Conservation (phyloP, 2,888 invertebrate genomes). For the Atrina japonica region DNA sequence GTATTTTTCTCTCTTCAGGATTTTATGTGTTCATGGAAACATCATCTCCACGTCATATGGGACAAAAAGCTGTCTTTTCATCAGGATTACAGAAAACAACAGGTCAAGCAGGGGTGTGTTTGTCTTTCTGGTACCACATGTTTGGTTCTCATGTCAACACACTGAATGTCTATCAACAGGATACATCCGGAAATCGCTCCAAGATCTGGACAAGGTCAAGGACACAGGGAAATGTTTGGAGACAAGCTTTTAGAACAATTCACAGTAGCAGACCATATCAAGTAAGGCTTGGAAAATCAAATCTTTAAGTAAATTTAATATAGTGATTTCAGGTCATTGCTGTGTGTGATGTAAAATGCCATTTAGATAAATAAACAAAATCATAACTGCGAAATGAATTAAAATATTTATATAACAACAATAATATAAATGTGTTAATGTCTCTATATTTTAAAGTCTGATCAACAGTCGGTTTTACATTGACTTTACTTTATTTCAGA, state of each 20-base stretch:
- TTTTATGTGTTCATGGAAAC: conserved; percentile 77
- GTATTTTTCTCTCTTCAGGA: too few relatives aligned
- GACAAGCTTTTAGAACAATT: conserved; percentile 58
- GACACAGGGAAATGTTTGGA: conserved; percentile 72
- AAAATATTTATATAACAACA: too few relatives aligned
- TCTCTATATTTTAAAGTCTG: too few relatives aligned
- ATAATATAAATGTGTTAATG: too few relatives aligned
- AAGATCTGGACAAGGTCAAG: conserved; percentile 70
- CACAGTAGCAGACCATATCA: conserved; percentile 56
- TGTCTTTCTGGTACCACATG: conserved; percentile 78
- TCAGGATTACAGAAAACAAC: conserved; percentile 62
- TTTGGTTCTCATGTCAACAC: conserved; percentile 71
- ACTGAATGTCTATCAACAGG: conserved; percentile 68
- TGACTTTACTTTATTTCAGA: too few relatives aligned
- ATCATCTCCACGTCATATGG: conserved; percentile 62
- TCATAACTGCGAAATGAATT: too few relatives aligned
- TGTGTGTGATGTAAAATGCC: too few relatives aligned
- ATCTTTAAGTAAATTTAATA: neutral
- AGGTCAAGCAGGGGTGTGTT: conserved; percentile 59
- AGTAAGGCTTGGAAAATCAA: conserved; percentile 33
- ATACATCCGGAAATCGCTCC: conserved; percentile 47
- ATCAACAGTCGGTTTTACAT: neutral
- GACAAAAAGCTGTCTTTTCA: conserved; percentile 60
- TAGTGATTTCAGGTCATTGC: too few relatives aligned
- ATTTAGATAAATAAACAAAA: neutral